Evolutionary conservation across 1,140 invertebrate species (phyloP).

Genomic region (Triops cancriformis): DNA sequence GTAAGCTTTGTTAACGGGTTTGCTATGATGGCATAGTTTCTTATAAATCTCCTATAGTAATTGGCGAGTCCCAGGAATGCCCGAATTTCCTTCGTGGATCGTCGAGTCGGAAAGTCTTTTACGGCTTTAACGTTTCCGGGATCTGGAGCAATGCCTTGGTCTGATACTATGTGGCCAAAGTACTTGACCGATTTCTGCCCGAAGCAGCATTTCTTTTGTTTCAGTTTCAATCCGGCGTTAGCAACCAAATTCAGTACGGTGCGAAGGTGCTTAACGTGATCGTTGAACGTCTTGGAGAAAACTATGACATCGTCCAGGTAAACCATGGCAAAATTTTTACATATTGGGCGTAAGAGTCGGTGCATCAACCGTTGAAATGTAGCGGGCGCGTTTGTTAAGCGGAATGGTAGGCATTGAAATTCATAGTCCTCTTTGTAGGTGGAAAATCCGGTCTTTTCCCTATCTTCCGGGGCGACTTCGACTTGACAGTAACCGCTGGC

Average conservation of each 20-base stretch:
- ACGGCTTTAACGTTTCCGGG: neutral
- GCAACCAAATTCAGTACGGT: neutral
- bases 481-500: too few relatives aligned
- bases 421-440: too few relatives aligned
- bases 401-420: too few relatives aligned
- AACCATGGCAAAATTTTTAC: too few relatives aligned
- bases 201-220: neutral
- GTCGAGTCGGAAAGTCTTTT: neutral
- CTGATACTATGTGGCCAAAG: neutral
- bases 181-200: neutral
- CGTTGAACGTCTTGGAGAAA: neutral
- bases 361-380: too few relatives aligned
- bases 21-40: neutral
- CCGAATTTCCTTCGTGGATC: neutral
- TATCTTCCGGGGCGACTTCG: too few relatives aligned
- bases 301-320: constrained; percentile 1
- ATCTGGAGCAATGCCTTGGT: neutral
- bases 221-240: neutral
- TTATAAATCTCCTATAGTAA: neutral
- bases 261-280: neutral
- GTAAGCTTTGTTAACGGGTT: neutral
- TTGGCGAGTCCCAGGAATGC: too few relatives aligned
- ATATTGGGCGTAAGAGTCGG: too few relatives aligned
- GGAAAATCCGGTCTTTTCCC: too few relatives aligned
- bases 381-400: too few relatives aligned